A percentile compares a stretch with the other conserved stretches of the same genome.
These are phyloP conservation scores for Conops quadrifasciatus DNA, from an alignment of 2,888 invertebrate genomes.

Conservation along the genomic window DNA sequence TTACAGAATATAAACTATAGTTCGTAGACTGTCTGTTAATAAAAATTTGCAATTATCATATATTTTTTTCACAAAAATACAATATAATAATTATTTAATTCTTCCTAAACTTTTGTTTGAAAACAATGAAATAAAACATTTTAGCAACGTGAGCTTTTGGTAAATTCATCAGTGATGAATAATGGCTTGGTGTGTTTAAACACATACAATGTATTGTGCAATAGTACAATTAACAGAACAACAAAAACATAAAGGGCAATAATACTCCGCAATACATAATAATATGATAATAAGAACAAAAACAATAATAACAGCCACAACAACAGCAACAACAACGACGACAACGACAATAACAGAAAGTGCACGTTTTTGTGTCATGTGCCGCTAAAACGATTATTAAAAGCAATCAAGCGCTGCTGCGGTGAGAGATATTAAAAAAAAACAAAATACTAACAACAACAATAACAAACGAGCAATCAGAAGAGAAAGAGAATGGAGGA, in stretches of 20 bases:
- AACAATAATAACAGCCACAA: constrained; percentile 12
- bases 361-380: constrained; percentile 39
- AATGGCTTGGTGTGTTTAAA: neutral
- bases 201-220: neutral
- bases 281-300: neutral
- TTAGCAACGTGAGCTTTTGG: no score
- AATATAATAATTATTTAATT: no score
- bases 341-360: constrained; percentile 10
- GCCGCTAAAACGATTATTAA: constrained; percentile 26
- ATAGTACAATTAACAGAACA: neutral
- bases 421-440: neutral
- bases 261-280: neutral
- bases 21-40: no score
- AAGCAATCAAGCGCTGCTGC: neutral
- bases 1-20: no score
- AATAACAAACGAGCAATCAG: neutral
- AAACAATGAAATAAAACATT: no score
- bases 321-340: constrained; percentile 6
- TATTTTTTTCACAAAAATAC: no score
- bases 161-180: no score
- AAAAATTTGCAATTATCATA: no score
- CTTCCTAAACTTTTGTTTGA: no score
- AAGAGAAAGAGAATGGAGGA: neutral
- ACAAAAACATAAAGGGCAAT: neutral
- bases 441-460: neutral